These are phyloP conservation scores for Blastobasis adustella DNA, from an alignment of 2,888 invertebrate genomes.

Conservation along the genomic window DNA sequence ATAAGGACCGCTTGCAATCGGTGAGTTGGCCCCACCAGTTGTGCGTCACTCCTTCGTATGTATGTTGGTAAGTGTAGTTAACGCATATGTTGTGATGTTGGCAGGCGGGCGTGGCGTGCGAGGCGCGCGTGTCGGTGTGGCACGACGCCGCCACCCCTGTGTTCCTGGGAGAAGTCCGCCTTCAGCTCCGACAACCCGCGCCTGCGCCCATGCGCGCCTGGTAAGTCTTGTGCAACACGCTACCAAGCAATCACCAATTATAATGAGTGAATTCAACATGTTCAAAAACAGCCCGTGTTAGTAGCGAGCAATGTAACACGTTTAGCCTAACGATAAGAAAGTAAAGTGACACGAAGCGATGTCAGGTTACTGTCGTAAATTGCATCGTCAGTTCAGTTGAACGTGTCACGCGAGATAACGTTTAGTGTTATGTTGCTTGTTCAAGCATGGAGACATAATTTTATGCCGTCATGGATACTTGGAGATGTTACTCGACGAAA, in stretches of 20 bases:
- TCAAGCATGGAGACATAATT: too few species aligned
- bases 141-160: conserved; percentile 89
- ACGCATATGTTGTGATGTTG: conserved; percentile 1
- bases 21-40: conserved; percentile 31
- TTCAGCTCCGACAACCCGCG: conserved; percentile 81
- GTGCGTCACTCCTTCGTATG: neutral
- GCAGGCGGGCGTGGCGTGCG: conserved; percentile 81
- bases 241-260: neutral
- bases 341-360: too few species aligned
- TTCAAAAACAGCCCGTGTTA: too few species aligned
- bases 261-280: too few species aligned
- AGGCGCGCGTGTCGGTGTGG: conserved; percentile 89
- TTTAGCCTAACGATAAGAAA: too few species aligned
- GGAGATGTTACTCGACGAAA: too few species aligned
- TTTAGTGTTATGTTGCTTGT: too few species aligned
- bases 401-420: too few species aligned
- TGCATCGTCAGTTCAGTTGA: too few species aligned
- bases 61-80: neutral
- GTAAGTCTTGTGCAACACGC: conserved; percentile 59
- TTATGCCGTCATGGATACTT: too few species aligned
- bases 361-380: too few species aligned
- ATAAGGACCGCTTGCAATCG: conserved; percentile 71
- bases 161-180: conserved; percentile 91
- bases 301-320: too few species aligned
- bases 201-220: conserved; percentile 77